Conservation (phyloP, 2,797 vertebrate species). For the Rousettus madagascariensis region DNA sequence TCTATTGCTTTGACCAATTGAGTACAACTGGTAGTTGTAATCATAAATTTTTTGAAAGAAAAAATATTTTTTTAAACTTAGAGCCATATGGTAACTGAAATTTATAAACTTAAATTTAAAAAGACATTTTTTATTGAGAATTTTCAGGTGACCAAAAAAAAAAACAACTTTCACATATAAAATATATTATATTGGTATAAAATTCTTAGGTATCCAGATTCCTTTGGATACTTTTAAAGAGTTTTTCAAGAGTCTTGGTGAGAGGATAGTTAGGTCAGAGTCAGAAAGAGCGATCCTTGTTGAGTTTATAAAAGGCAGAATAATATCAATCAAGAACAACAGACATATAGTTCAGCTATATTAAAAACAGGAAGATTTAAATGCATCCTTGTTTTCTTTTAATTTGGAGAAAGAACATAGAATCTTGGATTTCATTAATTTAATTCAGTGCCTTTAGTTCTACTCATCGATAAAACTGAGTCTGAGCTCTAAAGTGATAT, state of each 20-base stretch:
- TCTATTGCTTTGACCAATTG: not conserved
- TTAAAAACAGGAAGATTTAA: not conserved
- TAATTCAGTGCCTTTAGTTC: not conserved
- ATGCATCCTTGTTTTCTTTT: not conserved
- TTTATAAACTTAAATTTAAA: not conserved
- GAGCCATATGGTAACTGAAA: not conserved
- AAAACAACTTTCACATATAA: not conserved
- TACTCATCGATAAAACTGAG: not conserved
- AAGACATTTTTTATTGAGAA: not conserved
- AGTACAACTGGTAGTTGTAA: not conserved
- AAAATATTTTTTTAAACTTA: not conserved
- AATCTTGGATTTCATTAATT: not conserved
- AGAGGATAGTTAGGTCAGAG: not conserved
- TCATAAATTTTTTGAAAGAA: not conserved
- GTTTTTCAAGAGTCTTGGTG: not conserved
- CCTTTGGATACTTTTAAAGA: not conserved
- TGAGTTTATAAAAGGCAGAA: not conserved
- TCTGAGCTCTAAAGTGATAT: not conserved
- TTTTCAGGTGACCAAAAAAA: not conserved
- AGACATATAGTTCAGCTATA: not conserved
- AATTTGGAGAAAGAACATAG: not conserved
- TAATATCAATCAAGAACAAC: conserved; percentile 12
- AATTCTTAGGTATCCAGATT: not conserved
- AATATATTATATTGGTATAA: not conserved
- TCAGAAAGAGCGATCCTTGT: not conserved